Evolutionary conservation across 1,140 invertebrate species (phyloP), one percentile per base, ranked within the genome.

Genomic region (Globodera ellingtonae): DNA sequence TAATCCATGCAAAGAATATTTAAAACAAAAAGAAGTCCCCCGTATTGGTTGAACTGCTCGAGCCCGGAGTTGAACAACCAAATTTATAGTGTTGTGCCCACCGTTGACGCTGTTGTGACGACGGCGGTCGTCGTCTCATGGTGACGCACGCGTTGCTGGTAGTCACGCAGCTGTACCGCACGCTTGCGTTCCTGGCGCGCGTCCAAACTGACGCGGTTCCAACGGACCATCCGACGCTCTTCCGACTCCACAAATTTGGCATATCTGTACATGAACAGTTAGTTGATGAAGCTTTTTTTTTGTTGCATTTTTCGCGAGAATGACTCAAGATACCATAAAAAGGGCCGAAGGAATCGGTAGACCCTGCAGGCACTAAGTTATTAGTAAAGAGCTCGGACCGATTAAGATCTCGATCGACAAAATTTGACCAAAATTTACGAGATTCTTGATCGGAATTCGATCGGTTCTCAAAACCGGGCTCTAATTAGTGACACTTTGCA

Each of bases 171-270:
- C 65, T 83, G 82, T 4, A 56, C 18, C 35, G 48, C 47, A 10
- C 83, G 65, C 72, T 83, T 81, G 8, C 46, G n/a, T 65, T 84
- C 76, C 44, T 83, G 75, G 50, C 85, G 83, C n/a, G 86, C 47
- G 46, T 76, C 79, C 47, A 85, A 62, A 21, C 50, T n/a, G n/a
- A 73, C 65, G 13, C 82, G 21, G 13, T 78, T 72, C 24, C 81
- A 73, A n/a, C 18, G 44, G 46, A 65, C 65, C 85, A 85, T 79
- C 13, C 84, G 84, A 24, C 50, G 72, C 56, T 84, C 75, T 46
- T 85, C 84, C 72, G 84, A 74, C n/a, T 44, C 67, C 18, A 85
- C 44, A 46, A 86, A 86, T 65, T 83, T 82, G 18, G 76, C 82
- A 78, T 84, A 84, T 6, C 84, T 85, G 13, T 72, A 84, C 59